Base-by-base conservation (phyloP, 2,113 vertebrate genomes). In the Rhea pennata region DNA sequence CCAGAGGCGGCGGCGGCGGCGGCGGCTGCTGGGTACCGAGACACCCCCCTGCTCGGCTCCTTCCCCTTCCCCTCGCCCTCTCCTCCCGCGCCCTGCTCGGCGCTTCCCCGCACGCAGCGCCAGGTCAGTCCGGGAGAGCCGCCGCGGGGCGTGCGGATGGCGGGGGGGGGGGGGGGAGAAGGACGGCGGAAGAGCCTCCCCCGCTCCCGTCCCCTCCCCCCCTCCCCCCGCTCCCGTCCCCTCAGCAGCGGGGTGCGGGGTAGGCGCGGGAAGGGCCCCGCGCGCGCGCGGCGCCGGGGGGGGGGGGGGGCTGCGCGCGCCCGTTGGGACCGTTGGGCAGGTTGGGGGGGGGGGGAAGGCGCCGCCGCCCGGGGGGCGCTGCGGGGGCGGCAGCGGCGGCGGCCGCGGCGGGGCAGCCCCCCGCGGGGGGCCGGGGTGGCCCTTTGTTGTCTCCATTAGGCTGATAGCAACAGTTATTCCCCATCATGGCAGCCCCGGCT, bases 1-100 rank as follows among this genome's bases (percentile, higher is more conserved):
- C 33, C 69, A 39, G 94, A 86, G 79, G 90, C 93, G 73, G 91
- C 72, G 56, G 92, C 88, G 83, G n/a, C n/a, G n/a, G n/a, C n/a
- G n/a, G n/a, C n/a, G n/a, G n/a, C n/a, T n/a, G 78, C 79, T 56
- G 82, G 66, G 86, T 20, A 80, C 82, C 65, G 83, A 84, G 82
- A 74, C 69, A 19, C 15, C 77, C 22, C 61, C n/a, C 12, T 67
- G 14, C 31, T 15, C 50, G 23, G 29, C 76, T 92, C 54, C 61
- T 39, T 79, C 87, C 14, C 73, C 69, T 77, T 36, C 84, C 44
- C 67, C 80, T 84, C 48, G 39, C 42, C 42, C 42, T 46, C 31
- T 44, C 21, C 80, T 39, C 21, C 72, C 46, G 66, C 92, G 36
- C 78, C 33, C 82, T 51, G 84, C 71, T 78, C 59, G 33, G 80